Base-by-base conservation (phyloP, 2,797 vertebrate species). In the Benthosema pterotum region DNA sequence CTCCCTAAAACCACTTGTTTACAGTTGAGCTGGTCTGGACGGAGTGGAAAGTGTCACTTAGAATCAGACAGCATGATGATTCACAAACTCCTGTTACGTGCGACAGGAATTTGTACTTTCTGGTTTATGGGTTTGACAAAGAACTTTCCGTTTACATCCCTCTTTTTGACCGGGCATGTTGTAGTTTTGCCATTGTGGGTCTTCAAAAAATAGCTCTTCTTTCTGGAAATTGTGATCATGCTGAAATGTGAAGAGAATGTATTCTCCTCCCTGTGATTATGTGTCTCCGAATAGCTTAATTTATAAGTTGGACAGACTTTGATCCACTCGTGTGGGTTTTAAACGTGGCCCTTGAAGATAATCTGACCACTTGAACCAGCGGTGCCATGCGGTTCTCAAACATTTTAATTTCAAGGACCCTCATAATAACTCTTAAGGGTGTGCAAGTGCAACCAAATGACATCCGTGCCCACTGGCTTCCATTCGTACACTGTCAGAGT, bases 31-130 rank as follows among this genome's bases (percentile, higher is more conserved):
- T 57, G 69, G 65, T 75, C 71, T 57, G 71, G 63, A 32, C 71
- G 56, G 57, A 78, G 75, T 75, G 57, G 22, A 77, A 77, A 42
- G 71, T 78, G 82, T 79, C 82, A 82, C 66, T 84, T 79, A 74
- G 16, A 71, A 59, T 80, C 72, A 66, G 61, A 75, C 71, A 9
- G 60, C 50, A 58, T 67, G 49, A 82, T 83, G 71, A 46, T 71
- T 19, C 58, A 50, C 2, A 42, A 73, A 59, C 43, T 71, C 54
- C 56, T 49, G 16, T 71, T 60, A 42, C 70, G 69, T 75, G 70
- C 82, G 83, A 81, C 84, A 81, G 68, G 78, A 48, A 15, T 52
- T 52, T 71, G 52, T 42, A 57, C 49, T 71, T 69, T 58, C 75
- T 64, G 32, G 47, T 60, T 52, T 8, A 38, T 8, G 51, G 17